Percentiles rank a stretch among this genome's conserved stretches.
phyloP scores from a whole-genome alignment of 1,140 invertebrate genomes.

The Pseudomyrmex pallidus region DNA sequence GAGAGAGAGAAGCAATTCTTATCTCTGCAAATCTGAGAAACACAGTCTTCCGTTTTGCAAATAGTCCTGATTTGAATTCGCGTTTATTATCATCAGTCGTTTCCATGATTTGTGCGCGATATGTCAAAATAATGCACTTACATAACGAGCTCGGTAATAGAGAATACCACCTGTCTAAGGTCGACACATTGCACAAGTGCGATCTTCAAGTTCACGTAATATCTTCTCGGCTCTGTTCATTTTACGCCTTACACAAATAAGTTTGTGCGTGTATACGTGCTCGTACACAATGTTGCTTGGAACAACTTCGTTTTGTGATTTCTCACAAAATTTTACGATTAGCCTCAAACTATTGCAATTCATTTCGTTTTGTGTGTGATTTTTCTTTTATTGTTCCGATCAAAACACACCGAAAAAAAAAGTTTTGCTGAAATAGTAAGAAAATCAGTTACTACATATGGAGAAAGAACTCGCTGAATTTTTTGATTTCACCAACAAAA shows the following conservation, averaged over 20 bases:
- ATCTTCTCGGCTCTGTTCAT: background rate
- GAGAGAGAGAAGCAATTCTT: constrained; percentile 30
- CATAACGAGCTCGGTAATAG: background rate
- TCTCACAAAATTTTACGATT: constrained; percentile 23
- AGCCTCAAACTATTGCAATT: constrained; percentile 5
- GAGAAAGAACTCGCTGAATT: too few relatives aligned
- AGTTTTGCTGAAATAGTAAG: too few relatives aligned
- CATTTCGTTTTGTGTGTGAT: background rate
- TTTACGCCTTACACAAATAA: background rate
- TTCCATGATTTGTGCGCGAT: constrained; percentile 16
- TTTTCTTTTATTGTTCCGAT: constrained; percentile 30
- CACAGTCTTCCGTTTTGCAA: constrained; percentile 2
- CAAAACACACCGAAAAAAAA: too few relatives aligned
- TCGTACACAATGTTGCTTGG: background rate
- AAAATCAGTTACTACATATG: too few relatives aligned
- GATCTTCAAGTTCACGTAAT: constrained; percentile 5
- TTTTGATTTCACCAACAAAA: too few relatives aligned
- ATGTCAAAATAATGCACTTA: background rate
- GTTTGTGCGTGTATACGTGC: too few relatives aligned
- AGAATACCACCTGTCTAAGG: constrained; percentile 19
- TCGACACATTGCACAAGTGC: background rate
- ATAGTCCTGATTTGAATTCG: constrained; percentile 9
- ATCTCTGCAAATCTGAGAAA: constrained; percentile 47
- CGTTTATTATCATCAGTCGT: constrained; percentile 20
- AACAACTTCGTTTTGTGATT: background rate